Evolutionary conservation across 2,888 invertebrate genomes (phyloP), one percentile per base, ranked within the genome.

Genomic region (Aricia artaxerxes): DNA sequence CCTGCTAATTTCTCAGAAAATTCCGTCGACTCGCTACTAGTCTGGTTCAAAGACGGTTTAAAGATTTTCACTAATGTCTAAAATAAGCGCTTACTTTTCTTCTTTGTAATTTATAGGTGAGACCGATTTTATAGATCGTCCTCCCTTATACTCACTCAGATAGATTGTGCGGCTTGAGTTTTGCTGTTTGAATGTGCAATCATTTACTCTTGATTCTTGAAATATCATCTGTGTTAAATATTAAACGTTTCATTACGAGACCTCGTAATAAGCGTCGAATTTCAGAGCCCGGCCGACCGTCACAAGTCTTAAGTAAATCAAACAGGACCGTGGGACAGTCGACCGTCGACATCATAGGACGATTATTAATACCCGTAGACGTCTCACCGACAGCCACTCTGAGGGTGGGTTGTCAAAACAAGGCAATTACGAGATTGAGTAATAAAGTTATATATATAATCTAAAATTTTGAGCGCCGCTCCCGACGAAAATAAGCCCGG

Each of bases 331-430:
- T 86, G 90, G 88, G 87, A 88, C 87, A 87, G 82, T 79, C 82
- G 87, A 88, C 87, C 87, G 82, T 79, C 82, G 87, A 91, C 91
- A 91, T 85, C 87, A 90, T 88, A 83, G 90, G 91, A 91, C 90
- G 91, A 91, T 92, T 93, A 93, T 93, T 94, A 94, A 94, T 93
- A 92, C 92, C 92, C 90, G 91, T 89, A 89, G 89, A 90, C 87
- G 86, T 88, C 88, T 91, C 89, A 88, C 89, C 90, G 90, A 88
- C 89, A 88, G 87, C 87, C 89, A 85, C 89, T 92, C 93, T 92
- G 93, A 94, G 93, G 90, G 92, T 92, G 91, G 76, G 87, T 92
- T 92, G 90, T 92, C 93, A 93, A 93, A 94, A 94, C 93, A 93
- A 90, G 90, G 90, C 92, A 93, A 94, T 94, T 93, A 93, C 88